A percentile compares a stretch with the other conserved stretches of the same genome.
Conservation (phyloP, 2,888 invertebrate genomes). For the Azorinus chamasolen region DNA sequence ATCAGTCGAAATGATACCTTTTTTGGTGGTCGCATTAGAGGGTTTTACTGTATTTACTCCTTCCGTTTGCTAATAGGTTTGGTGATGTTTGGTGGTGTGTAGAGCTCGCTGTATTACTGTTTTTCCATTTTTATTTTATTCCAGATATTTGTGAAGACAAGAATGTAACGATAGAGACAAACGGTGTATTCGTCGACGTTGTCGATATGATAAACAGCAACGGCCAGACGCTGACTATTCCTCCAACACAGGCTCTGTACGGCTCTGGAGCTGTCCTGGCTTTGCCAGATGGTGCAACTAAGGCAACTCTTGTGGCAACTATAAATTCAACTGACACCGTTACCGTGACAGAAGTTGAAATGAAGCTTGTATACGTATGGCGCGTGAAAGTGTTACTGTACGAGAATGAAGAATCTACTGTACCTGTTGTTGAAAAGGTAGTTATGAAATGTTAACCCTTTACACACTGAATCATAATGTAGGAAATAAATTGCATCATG, state of each 20-base stretch:
- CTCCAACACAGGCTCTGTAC: slow-evolving; percentile 27
- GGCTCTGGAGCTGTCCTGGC: slow-evolving; percentile 18
- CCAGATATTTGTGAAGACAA: slow-evolving; percentile 19
- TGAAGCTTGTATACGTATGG: slow-evolving; percentile 10
- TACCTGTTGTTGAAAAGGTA: slow-evolving; percentile 14
- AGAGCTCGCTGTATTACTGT: too few relatives aligned
- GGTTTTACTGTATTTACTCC: too few relatives aligned
- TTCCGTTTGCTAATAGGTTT: too few relatives aligned
- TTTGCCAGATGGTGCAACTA: slow-evolving; percentile 18
- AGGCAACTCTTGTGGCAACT: slow-evolving; percentile 4
- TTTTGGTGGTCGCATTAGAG: too few relatives aligned
- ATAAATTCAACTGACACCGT: slow-evolving; percentile 10
- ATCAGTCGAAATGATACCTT: too few relatives aligned
- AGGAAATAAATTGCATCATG: too few relatives aligned
- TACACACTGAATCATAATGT: too few relatives aligned
- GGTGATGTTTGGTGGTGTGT: too few relatives aligned
- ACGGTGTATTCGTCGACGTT: slow-evolving; percentile 11
- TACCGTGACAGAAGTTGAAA: slow-evolving; percentile 20
- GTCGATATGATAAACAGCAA: slow-evolving; percentile 9
- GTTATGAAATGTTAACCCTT: too few relatives aligned
- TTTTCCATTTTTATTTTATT: too few relatives aligned
- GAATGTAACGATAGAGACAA: slow-evolving; percentile 8
- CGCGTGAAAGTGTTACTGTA: slow-evolving; percentile 4
- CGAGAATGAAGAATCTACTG: neutral
- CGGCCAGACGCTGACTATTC: neutral